These are phyloP conservation scores for Myotis brandtii DNA, from an alignment of 2,113 vertebrate genomes.

Conservation along the genomic window DNA sequence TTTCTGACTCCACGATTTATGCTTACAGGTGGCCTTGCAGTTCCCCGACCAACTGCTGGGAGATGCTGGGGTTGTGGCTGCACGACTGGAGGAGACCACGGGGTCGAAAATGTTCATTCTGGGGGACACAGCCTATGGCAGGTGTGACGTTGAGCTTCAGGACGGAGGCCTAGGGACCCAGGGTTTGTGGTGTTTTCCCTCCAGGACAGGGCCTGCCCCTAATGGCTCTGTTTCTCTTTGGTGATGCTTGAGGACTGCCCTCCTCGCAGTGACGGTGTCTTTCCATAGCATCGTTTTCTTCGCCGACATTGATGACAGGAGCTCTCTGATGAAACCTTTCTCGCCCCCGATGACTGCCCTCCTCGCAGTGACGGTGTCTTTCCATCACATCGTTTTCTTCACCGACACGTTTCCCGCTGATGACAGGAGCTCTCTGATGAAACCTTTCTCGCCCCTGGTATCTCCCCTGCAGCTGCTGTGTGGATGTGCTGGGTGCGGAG, in stretches of 20 bases:
- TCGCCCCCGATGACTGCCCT: not conserved
- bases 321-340: not conserved
- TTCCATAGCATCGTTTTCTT: not conserved
- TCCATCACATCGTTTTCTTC: not conserved
- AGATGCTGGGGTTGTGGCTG: slow-evolving; percentile 88
- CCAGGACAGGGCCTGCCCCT: not conserved
- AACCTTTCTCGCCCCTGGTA: not conserved
- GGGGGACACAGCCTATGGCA: slow-evolving; percentile 97
- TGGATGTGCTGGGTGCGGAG: slow-evolving; percentile 95
- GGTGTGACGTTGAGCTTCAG: slow-evolving; percentile 83
- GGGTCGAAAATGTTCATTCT: slow-evolving; percentile 90
- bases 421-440: not conserved
- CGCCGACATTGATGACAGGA: not conserved
- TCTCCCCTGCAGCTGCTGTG: slow-evolving; percentile 92
- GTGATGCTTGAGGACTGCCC: not conserved
- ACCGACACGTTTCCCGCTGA: not conserved
- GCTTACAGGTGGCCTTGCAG: slow-evolving; percentile 94
- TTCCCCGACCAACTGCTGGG: slow-evolving; percentile 94
- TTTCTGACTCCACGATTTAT: not conserved
- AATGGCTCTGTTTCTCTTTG: not conserved
- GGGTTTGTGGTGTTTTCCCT: not conserved
- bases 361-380: not conserved
- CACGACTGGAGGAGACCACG: slow-evolving; percentile 86
- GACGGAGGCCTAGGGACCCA: not conserved
- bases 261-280: not conserved